Evolutionary conservation across 2,797 vertebrate genomes (phyloP), one percentile per base, ranked within the genome.

Genomic region (Chaunax sp.): DNA sequence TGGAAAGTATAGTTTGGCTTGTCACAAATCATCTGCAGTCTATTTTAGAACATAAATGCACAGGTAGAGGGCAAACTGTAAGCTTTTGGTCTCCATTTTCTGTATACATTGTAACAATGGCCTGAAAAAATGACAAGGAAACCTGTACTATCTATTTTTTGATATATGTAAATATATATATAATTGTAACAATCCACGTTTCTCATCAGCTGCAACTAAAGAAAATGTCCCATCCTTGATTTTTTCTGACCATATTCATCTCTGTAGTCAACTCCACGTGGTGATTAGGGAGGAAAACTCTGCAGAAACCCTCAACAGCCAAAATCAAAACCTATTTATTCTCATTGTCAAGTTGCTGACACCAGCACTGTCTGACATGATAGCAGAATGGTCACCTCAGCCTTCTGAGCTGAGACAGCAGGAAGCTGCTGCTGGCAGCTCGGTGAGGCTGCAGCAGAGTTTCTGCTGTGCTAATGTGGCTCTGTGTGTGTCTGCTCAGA

Each of bases 391-490:
- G 41, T 55, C n/a, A 56, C 25, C 18, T 28, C 44, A 40, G 55
- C 67, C 65, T 15, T 37, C 38, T 2, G 51, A 75, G 81, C 72
- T 77, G 78, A 79, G 66, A 53, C 73, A 75, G 78, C 67, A 60
- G 44, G 58, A 71, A 60, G 35, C 58, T 33, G 50, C 69, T 51
- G 57, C 54, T 54, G 52, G 57, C 25, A 45, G 11, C 57, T 43
- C 44, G 38, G 25, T 58, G 61, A 43, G 20, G 74, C 70, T 65
- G 61, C 62, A 38, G 33, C 47, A n/a, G n/a, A n/a, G n/a, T n/a
- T n/a, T n/a, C n/a, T n/a, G n/a, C n/a, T n/a, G 38, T 40, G 57
- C 51, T 14, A 58, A 20, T 45, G 7, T 45, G 51, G 9, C 4
- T 65, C 37, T 30, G 5, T 16, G 51, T 28, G 38, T 52, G 51